These are phyloP conservation scores for Synanthedon formicaeformis DNA, from an alignment of 2,888 invertebrate genomes.

Conservation along the genomic window DNA sequence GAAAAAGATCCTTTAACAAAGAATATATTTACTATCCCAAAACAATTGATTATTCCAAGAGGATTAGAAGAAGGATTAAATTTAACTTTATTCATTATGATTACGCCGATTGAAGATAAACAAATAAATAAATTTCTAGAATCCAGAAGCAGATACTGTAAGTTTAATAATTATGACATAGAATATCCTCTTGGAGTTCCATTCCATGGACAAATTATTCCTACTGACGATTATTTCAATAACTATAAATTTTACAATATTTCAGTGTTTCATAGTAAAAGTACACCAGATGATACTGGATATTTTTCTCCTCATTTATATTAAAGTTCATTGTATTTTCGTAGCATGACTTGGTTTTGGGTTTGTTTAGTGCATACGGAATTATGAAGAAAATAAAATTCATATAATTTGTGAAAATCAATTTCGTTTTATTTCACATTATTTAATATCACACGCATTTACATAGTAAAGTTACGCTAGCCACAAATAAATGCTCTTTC, in stretches of 20 bases:
- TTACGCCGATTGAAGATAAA: slow-evolving; percentile 28
- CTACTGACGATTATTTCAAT: slow-evolving; percentile 19
- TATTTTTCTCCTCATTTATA: slow-evolving; percentile 40
- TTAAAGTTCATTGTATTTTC: slow-evolving; percentile 8
- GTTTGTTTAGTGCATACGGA: background rate
- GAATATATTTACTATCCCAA: slow-evolving; percentile 47
- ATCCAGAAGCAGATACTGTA: background rate
- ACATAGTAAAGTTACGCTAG: background rate
- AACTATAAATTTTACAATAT: slow-evolving; percentile 54
- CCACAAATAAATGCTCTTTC: background rate
- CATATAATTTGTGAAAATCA: background rate
- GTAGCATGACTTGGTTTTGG: background rate
- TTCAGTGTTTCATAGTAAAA: slow-evolving; percentile 37
- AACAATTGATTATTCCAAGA: slow-evolving; percentile 43
- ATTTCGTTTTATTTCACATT: background rate
- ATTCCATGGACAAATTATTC: slow-evolving; percentile 38
- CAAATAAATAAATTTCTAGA: slow-evolving; percentile 10
- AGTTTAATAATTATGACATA: slow-evolving; percentile 19
- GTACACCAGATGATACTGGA: slow-evolving; percentile 18
- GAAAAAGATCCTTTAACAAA: slow-evolving; percentile 14
- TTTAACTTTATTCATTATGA: slow-evolving; percentile 46
- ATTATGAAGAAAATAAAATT: background rate
- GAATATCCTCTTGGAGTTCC: slow-evolving; percentile 56
- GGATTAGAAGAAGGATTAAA: slow-evolving; percentile 43
- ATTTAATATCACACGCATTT: background rate